Evolutionary conservation across 2,113 vertebrate genomes (phyloP), one percentile per base, ranked within the genome.

Genomic region (Cephalopholis sonnerati): DNA sequence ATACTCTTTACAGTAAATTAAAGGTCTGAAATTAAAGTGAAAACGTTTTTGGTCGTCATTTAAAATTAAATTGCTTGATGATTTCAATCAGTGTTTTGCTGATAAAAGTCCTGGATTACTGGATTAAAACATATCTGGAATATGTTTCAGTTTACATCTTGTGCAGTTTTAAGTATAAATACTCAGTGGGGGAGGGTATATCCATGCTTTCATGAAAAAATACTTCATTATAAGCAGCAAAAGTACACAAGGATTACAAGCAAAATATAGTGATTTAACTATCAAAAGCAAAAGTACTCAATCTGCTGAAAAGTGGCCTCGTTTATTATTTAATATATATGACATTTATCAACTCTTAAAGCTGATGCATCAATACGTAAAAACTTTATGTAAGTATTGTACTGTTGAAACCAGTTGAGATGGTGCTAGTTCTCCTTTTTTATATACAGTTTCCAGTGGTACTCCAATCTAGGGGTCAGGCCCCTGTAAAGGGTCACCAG

Each of bases 61-160:
- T 61, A 15, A 55, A 55, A 63, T 12, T 4, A 50, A 2, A 11
- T 51, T 68, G 20, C 25, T 67, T 39, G 51, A 71, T 71, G 3
- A 44, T 71, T 71, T 57, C 16, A 58, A 25, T 41, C 29, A 69
- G 36, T 57, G n/a, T 58, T 46, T 27, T 44, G 69, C 32, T 44
- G 15, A 18, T 17, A 25, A 41, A 18, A 17, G 27, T 9, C 27
- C n/a, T n/a, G n/a, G n/a, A n/a, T n/a, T n/a, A n/a, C 46, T 48
- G 44, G 5, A 50, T 57, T 53, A 20, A 53, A 20, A 20, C 50
- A 51, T 53, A 18, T 67, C 25, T 27, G 24, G 2, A 29, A 46
- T 5, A 61, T 20, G 17, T 20, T 61, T 3, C n/a, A 51, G 0
- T 58, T 17, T 58, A 48, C 55, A 62, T 53, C 17, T 46, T 22